Evolutionary conservation across 2,113 vertebrate genomes (phyloP), one percentile per base, ranked within the genome.

Genomic region (Cavia aperea): DNA sequence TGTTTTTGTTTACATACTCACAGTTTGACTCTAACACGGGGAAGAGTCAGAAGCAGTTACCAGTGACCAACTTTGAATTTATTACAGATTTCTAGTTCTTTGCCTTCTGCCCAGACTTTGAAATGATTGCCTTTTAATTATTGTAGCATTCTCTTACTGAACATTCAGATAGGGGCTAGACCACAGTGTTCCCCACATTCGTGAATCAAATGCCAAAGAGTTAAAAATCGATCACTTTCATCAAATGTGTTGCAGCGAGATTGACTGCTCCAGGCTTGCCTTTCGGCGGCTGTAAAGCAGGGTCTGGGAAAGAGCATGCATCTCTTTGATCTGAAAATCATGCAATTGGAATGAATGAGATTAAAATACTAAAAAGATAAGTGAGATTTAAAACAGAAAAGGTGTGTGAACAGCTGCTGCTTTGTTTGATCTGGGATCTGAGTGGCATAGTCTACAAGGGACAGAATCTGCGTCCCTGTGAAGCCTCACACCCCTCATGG

Each of bases 301-400:
- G 18, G 4, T 33, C 73, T 87, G 3, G 2, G 77, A 77, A 84
- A 90, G 11, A 51, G 15, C 60, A 1, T 84, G 46, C 1, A 18
- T 82, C 16, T 62, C 56, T 89, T 93, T n/a, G 31, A 90, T 88
- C n/a, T 92, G 43, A 70, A 88, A 88, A 54, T 92, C 73, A 49
- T 65, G 21, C 51, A n/a, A 23, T 77, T 82, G 49, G 56, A 70
- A 70, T 21, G 73, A 70, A 43, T 79, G 46, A 83, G 14, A 89
- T n/a, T 66, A 66, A 95, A 87, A 81, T 81, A 21, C 15, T 11
- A 49, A 72, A 75, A n/a, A 87, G 6, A 77, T 54, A 51, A 65
- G 26, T 19, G 39, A 16, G n/a, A 23, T 36, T 62, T n/a, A 54
- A 49, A 49, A 66, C 51, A 85, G n/a, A 23, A 66, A 23, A 73